phyloP scores from a whole-genome alignment of 1,140 invertebrate species.

The Lucilia cuprina region DNA sequence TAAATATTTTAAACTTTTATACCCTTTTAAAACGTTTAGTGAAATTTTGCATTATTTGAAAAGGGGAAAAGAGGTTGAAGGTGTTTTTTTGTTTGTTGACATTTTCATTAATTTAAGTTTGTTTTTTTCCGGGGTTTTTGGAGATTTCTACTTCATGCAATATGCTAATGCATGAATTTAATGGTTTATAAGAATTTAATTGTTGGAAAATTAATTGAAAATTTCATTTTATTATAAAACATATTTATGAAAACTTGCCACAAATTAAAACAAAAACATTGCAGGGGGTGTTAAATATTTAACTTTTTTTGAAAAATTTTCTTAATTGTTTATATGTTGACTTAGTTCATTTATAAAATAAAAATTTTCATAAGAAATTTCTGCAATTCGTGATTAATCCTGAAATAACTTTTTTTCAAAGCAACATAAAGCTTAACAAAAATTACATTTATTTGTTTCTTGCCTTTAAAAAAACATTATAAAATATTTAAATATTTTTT shows the following conservation, averaged over 20 bases:
- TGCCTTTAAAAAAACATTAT: too few relatives aligned
- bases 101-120: background rate
- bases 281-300: too few relatives aligned
- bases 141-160: background rate
- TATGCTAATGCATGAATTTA: conserved; percentile 19
- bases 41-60: too few relatives aligned
- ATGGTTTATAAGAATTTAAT: conserved; percentile 23
- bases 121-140: background rate
- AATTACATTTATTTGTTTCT: too few relatives aligned
- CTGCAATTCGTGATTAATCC: too few relatives aligned
- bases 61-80: background rate
- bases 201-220: conserved; percentile 32
- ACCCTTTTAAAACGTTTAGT: background rate
- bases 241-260: background rate
- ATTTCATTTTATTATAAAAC: background rate
- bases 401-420: too few relatives aligned
- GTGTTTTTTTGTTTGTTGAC: conserved; percentile 1
- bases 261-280: background rate
- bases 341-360: too few relatives aligned
- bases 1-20: background rate
- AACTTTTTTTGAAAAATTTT: too few relatives aligned
- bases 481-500: too few relatives aligned
- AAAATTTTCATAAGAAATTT: too few relatives aligned
- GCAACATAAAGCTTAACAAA: too few relatives aligned
- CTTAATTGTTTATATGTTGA: too few relatives aligned